Percentiles rank a stretch among this genome's conserved stretches.
These are phyloP conservation scores for Neogale vison DNA, from an alignment of 2,113 vertebrate genomes.

Conservation along the genomic window DNA sequence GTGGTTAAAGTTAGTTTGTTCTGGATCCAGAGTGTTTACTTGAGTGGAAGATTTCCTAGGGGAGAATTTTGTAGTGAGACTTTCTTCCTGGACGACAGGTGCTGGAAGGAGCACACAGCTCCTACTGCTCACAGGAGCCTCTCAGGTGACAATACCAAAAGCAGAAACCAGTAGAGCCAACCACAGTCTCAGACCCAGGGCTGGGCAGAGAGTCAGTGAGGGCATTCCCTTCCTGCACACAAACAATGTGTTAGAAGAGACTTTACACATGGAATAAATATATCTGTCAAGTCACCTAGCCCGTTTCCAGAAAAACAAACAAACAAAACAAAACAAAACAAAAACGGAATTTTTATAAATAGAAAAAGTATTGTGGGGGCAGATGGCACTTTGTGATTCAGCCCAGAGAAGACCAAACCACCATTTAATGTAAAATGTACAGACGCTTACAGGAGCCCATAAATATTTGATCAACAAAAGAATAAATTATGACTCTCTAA, in stretches of 20 bases:
- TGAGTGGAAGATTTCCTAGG: background rate
- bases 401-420: background rate
- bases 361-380: background rate
- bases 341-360: background rate
- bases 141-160: rapidly evolving
- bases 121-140: rapidly evolving
- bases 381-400: background rate
- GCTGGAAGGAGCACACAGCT: rapidly evolving
- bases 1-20: background rate
- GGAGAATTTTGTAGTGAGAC: rapidly evolving
- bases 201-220: background rate
- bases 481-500: background rate
- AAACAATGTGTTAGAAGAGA: rapidly evolving
- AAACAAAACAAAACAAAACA: too few relatives aligned
- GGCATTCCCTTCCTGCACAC: rapidly evolving
- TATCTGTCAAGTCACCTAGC: background rate
- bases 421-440: background rate
- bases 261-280: background rate
- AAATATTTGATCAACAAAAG: background rate
- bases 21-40: background rate
- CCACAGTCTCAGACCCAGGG: background rate
- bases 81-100: background rate
- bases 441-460: background rate
- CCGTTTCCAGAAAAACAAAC: background rate
- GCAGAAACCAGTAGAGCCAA: rapidly evolving